phyloP scores from a whole-genome alignment of 2,888 invertebrate species.

The Pachliopta kotzebuea region DNA sequence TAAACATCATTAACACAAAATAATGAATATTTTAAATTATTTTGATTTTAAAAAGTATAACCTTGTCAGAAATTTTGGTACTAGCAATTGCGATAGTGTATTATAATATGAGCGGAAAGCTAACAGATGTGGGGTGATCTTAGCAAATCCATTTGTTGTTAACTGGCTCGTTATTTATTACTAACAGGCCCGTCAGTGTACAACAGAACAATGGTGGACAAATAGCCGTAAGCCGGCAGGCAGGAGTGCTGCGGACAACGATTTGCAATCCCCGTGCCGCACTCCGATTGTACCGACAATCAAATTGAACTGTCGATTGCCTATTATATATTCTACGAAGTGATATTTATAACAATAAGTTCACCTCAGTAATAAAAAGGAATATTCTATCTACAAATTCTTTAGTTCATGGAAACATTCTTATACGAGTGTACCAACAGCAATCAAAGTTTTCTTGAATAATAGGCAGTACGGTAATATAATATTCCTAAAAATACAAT shows the following conservation, averaged over 20 bases:
- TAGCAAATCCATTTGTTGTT: conserved; percentile 24
- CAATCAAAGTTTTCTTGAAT: not conserved
- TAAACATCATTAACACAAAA: not conserved
- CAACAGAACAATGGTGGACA: conserved; percentile 22
- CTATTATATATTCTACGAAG: not conserved
- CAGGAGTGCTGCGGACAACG: not conserved
- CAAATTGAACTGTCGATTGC: not conserved
- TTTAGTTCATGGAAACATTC: not conserved
- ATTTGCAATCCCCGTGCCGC: not conserved
- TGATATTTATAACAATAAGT: not conserved
- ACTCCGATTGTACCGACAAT: conserved; percentile 11
- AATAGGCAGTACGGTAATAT: too few species aligned
- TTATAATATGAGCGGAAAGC: not conserved
- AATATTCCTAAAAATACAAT: too few species aligned
- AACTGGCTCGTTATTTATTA: conserved; percentile 25
- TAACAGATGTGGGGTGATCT: conserved; percentile 13
- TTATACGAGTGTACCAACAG: not conserved
- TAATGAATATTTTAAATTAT: not conserved
- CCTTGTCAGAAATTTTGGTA: not conserved
- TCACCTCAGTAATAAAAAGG: not conserved
- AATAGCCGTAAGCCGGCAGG: conserved; percentile 19
- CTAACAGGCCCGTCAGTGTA: conserved; percentile 15
- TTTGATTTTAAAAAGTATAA: not conserved
- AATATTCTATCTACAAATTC: not conserved
- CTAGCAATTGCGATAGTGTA: not conserved